Evolutionary conservation across 2,888 invertebrate genomes (phyloP).

Genomic region (Himalopsyche japonica): DNA sequence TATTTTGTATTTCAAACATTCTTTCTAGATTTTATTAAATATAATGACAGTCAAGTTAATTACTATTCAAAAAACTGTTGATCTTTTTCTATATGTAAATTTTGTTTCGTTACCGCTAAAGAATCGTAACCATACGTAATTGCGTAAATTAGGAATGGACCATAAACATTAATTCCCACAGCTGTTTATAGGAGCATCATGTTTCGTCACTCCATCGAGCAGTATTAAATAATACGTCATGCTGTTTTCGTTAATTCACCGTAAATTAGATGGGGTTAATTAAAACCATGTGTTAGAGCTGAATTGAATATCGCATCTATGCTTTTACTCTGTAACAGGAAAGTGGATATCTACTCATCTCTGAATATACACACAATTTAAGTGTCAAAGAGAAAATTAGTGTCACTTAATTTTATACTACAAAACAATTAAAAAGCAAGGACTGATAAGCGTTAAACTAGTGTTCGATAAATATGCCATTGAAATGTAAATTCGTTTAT

Average conservation of each 20-base stretch:
- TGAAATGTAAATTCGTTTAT: too few relatives aligned
- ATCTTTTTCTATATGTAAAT: background rate
- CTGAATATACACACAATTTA: background rate
- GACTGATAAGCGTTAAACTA: too few relatives aligned
- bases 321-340: background rate
- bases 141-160: background rate
- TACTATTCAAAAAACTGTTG: too few relatives aligned
- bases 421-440: too few relatives aligned
- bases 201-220: background rate
- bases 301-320: background rate
- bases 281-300: slow-evolving; percentile 13
- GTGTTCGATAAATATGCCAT: too few relatives aligned
- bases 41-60: too few relatives aligned
- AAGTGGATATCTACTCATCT: background rate
- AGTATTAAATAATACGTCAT: slow-evolving; percentile 4
- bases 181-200: background rate
- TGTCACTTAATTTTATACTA: too few relatives aligned
- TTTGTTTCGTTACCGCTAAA: background rate
- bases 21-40: too few relatives aligned
- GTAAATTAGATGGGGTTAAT: slow-evolving; percentile 11
- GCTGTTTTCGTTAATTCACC: slow-evolving; percentile 18
- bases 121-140: background rate
- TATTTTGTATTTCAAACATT: too few relatives aligned
- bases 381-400: too few relatives aligned
- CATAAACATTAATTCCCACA: background rate